Base-by-base conservation (phyloP, 92 coral and sea anemone species). In the Palythoa grandiflora region DNA sequence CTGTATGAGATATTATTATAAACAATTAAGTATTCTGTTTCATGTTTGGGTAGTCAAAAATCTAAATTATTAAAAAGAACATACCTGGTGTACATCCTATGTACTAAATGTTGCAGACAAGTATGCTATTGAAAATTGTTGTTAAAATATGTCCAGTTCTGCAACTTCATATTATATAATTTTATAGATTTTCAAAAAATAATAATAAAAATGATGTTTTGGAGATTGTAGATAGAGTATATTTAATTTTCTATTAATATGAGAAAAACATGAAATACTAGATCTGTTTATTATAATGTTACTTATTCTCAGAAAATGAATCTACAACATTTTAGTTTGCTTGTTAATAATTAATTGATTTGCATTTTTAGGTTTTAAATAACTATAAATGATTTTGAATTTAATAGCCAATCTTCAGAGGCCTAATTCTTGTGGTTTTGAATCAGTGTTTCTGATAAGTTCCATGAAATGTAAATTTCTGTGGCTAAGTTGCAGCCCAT, bases 401-500 rank as follows among this genome's bases (percentile, higher is more conserved):
- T 17, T 13, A 59, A 70, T 17, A 70, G 17, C 75, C 75, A 70
- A 70, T 70, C 39, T 35, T 70, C 14, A 35, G 21, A 81, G 9
- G 21, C 4, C 13, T n/a, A 12, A 48, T 81, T 44, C 21, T 81
- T 63, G 75, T 81, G 86, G 86, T 63, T 48, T 47, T 13, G 20
- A 66, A 63, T 44, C 57, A 19, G 40, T 21, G 75, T 47, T 20
- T 63, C 39, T 66, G 63, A 81, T 81, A 60, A 63, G 86, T 21
- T 50, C 38, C 17, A 12, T 44, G 50, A 5, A 28, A 53, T 20
- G 44, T 51, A 11, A 71, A 66, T 19, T 66, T 47, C 75, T 66
- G 21, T 66, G 36, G 86, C 12, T 53, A n/a, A 21, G 20, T 12
- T 38, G 2, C 53, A 40, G 39, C 9, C 83, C 84, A 71, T 78